Percentiles rank a stretch among this genome's conserved stretches.
These are phyloP conservation scores for Napeogenes inachia DNA, from an alignment of 2,888 invertebrate species.

Conservation along the genomic window DNA sequence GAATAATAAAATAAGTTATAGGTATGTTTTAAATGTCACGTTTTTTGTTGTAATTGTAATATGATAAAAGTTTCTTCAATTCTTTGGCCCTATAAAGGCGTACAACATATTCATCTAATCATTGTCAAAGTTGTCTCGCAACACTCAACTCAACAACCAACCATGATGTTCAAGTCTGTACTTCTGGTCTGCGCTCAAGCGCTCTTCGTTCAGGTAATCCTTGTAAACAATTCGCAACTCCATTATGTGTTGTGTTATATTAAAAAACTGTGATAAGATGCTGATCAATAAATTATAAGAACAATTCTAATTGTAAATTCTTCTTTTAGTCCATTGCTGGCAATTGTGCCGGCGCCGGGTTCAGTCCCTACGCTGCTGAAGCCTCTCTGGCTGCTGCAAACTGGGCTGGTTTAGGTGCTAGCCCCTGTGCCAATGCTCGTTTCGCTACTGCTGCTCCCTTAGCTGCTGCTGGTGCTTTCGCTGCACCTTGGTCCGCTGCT, in stretches of 20 bases:
- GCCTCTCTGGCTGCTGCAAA: not conserved
- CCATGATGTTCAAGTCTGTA: slow-evolving; percentile 34
- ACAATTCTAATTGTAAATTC: not conserved
- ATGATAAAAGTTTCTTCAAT: no score
- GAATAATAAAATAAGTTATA: no score
- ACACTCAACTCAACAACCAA: slow-evolving; percentile 5
- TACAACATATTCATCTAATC: not conserved
- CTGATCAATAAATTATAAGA: slow-evolving; percentile 2
- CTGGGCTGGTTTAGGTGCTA: not conserved
- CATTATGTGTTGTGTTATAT: not conserved
- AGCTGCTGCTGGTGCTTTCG: slow-evolving; percentile 15
- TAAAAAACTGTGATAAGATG: not conserved
- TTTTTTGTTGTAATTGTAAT: no score
- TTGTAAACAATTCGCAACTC: not conserved
- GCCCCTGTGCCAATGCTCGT: not conserved
- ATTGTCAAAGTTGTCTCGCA: slow-evolving; percentile 13
- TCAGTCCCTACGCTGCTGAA: no score
- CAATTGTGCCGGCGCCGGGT: slow-evolving; percentile 27
- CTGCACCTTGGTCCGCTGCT: slow-evolving; percentile 7
- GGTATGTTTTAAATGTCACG: no score
- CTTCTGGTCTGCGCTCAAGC: slow-evolving; percentile 37
- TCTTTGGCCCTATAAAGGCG: not conserved
- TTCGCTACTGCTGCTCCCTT: slow-evolving; percentile 13
- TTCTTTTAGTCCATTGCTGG: slow-evolving; percentile 32
- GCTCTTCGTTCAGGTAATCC: slow-evolving; percentile 35